Evolutionary conservation across 2,888 invertebrate species (phyloP).

Genomic region (Pristionchus mayeri): DNA sequence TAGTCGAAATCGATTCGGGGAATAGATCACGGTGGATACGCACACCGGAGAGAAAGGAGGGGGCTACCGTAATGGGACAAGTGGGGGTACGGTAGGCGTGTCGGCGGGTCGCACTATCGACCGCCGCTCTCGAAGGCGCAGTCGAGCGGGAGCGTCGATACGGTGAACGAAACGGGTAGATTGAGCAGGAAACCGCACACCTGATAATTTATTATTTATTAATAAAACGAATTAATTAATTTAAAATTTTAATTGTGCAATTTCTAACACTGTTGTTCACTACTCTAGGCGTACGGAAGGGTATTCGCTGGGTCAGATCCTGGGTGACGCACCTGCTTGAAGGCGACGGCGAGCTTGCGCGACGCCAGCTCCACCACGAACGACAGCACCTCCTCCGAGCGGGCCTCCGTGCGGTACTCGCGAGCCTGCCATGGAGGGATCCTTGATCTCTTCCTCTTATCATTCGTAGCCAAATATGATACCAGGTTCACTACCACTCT

Average conservation of each 20-base stretch:
- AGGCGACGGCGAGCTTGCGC: conserved; percentile 31
- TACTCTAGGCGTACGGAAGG: background rate
- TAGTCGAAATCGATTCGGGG: too few relatives aligned
- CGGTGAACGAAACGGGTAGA: conserved; percentile 34
- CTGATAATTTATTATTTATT: background rate
- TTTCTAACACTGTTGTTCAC: too few relatives aligned
- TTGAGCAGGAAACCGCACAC: conserved; percentile 39
- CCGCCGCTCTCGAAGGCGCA: conserved; percentile 23
- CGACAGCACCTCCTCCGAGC: conserved; percentile 32
- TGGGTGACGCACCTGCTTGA: conserved; percentile 22
- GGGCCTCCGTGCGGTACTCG: conserved; percentile 30
- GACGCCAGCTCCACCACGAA: conserved; percentile 24
- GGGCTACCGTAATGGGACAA: too few relatives aligned
- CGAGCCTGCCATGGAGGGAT: background rate
- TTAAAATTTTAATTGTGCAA: too few relatives aligned
- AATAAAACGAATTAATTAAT: too few relatives aligned
- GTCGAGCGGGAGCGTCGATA: conserved; percentile 4
- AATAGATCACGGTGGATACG: too few relatives aligned
- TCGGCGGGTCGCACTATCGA: too few relatives aligned
- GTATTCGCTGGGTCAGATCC: background rate
- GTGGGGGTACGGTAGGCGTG: too few relatives aligned
- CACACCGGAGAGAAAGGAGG: too few relatives aligned
- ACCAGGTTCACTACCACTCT: too few relatives aligned
- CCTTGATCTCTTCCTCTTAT: background rate
- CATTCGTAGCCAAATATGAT: too few relatives aligned